phyloP scores from a whole-genome alignment of 2,113 vertebrate genomes.

The Eclectus roratus region DNA sequence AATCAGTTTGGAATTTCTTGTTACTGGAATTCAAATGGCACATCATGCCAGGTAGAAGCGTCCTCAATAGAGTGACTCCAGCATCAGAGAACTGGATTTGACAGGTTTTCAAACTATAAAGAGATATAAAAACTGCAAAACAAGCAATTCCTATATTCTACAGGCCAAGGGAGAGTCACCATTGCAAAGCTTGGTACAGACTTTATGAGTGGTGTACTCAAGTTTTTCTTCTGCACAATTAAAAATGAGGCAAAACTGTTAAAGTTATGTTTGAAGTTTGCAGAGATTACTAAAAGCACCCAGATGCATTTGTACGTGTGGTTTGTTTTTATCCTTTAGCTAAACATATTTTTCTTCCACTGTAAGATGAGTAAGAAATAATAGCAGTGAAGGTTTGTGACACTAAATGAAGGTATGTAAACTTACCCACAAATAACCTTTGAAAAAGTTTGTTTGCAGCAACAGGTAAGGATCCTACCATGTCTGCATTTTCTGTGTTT shows the following conservation, averaged over 20 bases:
- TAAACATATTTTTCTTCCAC: slow-evolving; percentile 35
- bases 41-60: not conserved
- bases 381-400: slow-evolving; percentile 9
- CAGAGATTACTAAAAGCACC: not conserved
- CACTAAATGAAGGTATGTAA: slow-evolving; percentile 28
- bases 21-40: not conserved
- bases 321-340: slow-evolving; percentile 48
- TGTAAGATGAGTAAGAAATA: not conserved
- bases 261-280: not conserved
- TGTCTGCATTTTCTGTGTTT: slow-evolving; percentile 54
- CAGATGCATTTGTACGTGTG: not conserved
- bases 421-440: slow-evolving; percentile 37
- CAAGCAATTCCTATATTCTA: not conserved
- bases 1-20: not conserved
- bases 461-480: slow-evolving; percentile 51
- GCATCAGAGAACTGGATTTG: not conserved
- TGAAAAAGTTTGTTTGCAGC: slow-evolving; percentile 6
- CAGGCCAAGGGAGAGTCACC: not conserved
- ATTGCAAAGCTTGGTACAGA: not conserved
- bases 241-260: not conserved
- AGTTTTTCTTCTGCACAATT: not conserved
- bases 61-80: not conserved
- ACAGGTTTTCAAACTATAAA: not conserved
- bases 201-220: not conserved
- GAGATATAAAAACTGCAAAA: not conserved